Conservation (phyloP, 2,888 invertebrate genomes). For the Eupelmus urozonus region DNA sequence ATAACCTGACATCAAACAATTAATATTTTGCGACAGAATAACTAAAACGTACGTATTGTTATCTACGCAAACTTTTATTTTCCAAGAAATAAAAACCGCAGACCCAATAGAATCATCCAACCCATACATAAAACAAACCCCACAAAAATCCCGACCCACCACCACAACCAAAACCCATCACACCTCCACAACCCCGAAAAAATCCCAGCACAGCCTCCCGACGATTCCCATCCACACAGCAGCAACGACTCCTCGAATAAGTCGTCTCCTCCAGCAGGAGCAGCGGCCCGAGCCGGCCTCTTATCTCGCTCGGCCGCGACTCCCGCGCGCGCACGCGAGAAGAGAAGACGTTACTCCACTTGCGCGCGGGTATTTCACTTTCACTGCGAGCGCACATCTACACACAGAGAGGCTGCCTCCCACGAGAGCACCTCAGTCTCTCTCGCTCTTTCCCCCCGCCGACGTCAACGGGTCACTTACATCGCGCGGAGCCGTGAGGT, state of each 20-base stretch:
- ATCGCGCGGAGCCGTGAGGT: slow-evolving; percentile 69
- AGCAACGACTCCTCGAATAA: background rate
- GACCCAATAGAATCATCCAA: no score
- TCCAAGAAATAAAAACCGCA: background rate
- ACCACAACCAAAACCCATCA: no score
- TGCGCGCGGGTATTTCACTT: slow-evolving; percentile 73
- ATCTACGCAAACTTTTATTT: background rate
- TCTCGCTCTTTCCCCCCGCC: slow-evolving; percentile 45
- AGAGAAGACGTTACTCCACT: slow-evolving; percentile 74
- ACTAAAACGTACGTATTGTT: no score
- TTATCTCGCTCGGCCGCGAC: slow-evolving; percentile 45
- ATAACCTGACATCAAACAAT: no score
- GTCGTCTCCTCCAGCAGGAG: background rate
- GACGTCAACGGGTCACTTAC: slow-evolving; percentile 70
- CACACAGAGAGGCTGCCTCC: slow-evolving; percentile 63
- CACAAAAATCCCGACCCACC: no score
- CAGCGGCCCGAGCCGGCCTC: background rate
- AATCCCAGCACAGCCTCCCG: no score
- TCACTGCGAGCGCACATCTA: slow-evolving; percentile 70
- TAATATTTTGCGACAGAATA: no score
- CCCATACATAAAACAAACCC: no score
- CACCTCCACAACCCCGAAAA: no score
- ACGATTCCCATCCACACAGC: background rate
- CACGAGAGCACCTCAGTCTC: slow-evolving; percentile 62
- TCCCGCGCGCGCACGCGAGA: slow-evolving; percentile 50